Conservation (phyloP, 2,888 invertebrate genomes). For the Chymomyza amoena region DNA sequence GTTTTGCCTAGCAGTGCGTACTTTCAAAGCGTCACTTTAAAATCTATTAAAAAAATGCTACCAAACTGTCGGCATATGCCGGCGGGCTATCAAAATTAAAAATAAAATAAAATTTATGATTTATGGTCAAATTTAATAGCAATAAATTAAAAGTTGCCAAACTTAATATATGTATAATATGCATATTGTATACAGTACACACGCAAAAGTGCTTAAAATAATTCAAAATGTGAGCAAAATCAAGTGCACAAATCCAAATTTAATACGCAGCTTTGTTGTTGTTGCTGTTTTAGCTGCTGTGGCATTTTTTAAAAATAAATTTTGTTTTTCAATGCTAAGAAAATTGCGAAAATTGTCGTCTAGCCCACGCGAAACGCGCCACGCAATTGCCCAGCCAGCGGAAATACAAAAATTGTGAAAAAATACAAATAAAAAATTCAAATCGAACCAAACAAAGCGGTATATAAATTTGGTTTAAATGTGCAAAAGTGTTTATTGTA, state of each 20-base stretch:
- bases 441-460: not conserved
- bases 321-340: slow-evolving; percentile 20
- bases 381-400: not conserved
- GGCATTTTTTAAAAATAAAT: slow-evolving; percentile 11
- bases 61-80: too few species aligned
- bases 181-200: not conserved
- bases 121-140: not conserved
- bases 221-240: slow-evolving; percentile 7
- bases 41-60: slow-evolving; percentile 4
- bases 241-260: slow-evolving; percentile 11
- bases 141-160: slow-evolving; percentile 2
- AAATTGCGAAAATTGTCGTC: slow-evolving; percentile 14
- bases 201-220: slow-evolving; percentile 6
- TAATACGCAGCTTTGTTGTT: slow-evolving; percentile 4
- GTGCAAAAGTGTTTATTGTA: not conserved
- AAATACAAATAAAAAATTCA: not conserved
- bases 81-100: not conserved
- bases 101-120: too few species aligned
- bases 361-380: not conserved
- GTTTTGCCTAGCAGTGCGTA: slow-evolving; percentile 12
- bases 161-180: not conserved
- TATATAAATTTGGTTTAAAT: not conserved
- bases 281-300: not conserved
- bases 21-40: slow-evolving; percentile 5
- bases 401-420: not conserved